phyloP scores from a whole-genome alignment of 1,140 invertebrate genomes.

The Neodiprion fabricii region DNA sequence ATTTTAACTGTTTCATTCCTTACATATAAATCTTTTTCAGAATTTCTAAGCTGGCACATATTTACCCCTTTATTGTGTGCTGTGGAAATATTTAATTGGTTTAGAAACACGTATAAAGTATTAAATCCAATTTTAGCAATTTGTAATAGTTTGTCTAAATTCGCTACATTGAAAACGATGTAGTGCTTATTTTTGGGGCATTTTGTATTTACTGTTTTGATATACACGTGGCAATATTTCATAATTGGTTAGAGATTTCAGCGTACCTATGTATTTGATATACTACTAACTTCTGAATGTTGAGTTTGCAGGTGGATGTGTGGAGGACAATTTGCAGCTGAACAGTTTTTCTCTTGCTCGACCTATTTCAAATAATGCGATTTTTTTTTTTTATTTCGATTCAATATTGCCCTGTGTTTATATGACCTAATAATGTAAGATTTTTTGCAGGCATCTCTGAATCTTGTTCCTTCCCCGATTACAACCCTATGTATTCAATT shows the following conservation, averaged over 20 bases:
- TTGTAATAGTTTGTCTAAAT: too few species aligned
- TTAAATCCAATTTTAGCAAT: too few species aligned
- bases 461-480: slow-evolving; percentile 26
- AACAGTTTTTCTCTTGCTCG: slow-evolving; percentile 21
- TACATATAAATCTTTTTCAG: too few species aligned
- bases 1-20: too few species aligned
- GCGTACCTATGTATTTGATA: background rate
- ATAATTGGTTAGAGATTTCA: background rate
- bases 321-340: slow-evolving; percentile 13
- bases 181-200: too few species aligned
- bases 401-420: slow-evolving; percentile 20
- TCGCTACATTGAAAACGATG: too few species aligned
- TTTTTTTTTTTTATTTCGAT: slow-evolving; percentile 16
- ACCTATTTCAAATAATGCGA: slow-evolving; percentile 22
- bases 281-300: slow-evolving; percentile 34
- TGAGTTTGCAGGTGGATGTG: slow-evolving; percentile 54
- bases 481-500: slow-evolving; percentile 21
- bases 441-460: slow-evolving; percentile 33
- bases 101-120: too few species aligned
- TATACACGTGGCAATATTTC: background rate
- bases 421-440: slow-evolving; percentile 29
- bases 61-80: too few species aligned
- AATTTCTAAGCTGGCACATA: too few species aligned
- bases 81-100: too few species aligned
- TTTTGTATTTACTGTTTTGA: too few species aligned